Evolutionary conservation across 2,113 vertebrate species (phyloP).

Genomic region (Antennarius striatus): DNA sequence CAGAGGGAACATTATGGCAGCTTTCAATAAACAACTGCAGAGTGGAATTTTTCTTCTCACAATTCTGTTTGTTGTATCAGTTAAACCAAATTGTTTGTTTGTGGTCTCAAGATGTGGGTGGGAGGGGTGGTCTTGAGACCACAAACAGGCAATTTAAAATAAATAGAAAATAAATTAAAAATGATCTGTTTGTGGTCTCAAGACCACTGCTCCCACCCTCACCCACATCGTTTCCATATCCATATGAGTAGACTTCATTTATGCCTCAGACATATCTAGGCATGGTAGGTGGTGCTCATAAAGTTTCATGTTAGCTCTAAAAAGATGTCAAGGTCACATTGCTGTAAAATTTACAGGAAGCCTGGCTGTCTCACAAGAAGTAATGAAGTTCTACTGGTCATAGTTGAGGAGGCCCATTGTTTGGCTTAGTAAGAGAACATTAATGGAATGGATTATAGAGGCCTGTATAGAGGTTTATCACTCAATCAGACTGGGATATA

Average conservation of each 20-base stretch:
- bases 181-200: too few species aligned
- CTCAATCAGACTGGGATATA: slow-evolving; percentile 59
- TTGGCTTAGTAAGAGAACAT: slow-evolving; percentile 46
- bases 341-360: slow-evolving; percentile 62
- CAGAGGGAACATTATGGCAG: slow-evolving; percentile 13
- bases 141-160: too few species aligned
- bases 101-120: slow-evolving; percentile 18
- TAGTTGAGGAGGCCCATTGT: slow-evolving; percentile 61
- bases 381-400: slow-evolving; percentile 69
- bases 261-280: slow-evolving; percentile 65
- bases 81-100: slow-evolving; percentile 31
- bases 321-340: slow-evolving; percentile 75
- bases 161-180: too few species aligned
- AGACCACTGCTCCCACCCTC: not conserved
- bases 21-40: slow-evolving; percentile 35
- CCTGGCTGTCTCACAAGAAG: slow-evolving; percentile 50
- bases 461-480: slow-evolving; percentile 71
- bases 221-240: slow-evolving; percentile 28
- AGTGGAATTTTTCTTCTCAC: slow-evolving; percentile 35
- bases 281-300: slow-evolving; percentile 56
- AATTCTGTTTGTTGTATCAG: not conserved
- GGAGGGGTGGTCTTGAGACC: too few species aligned
- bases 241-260: slow-evolving; percentile 57
- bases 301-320: slow-evolving; percentile 73
- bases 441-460: slow-evolving; percentile 71